These are phyloP conservation scores for Mycetomoellerius zeteki DNA, from an alignment of 1,140 invertebrate genomes.

Conservation along the genomic window DNA sequence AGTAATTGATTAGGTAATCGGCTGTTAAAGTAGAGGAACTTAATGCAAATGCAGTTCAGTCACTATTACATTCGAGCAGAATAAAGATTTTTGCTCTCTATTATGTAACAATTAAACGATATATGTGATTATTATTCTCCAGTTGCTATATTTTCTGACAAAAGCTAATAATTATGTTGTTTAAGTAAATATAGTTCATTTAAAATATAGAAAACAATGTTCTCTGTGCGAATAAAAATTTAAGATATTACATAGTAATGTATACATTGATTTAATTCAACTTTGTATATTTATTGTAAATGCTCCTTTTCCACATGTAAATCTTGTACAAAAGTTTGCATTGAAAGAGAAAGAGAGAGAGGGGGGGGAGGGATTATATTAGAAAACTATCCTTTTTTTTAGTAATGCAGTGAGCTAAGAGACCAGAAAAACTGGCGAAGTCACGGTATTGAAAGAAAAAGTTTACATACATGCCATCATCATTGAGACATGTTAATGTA, in stretches of 20 bases:
- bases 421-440: no score
- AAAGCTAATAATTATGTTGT: slow-evolving; percentile 62
- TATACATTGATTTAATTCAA: not conserved
- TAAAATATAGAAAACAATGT: slow-evolving; percentile 35
- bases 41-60: not conserved
- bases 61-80: not conserved
- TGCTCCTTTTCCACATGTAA: not conserved
- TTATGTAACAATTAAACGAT: slow-evolving; percentile 8
- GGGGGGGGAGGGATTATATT: no score
- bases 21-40: not conserved
- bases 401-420: no score
- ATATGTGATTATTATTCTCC: slow-evolving; percentile 10
- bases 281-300: not conserved
- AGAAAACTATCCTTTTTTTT: no score
- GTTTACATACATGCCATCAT: no score
- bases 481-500: no score
- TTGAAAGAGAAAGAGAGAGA: not conserved
- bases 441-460: no score
- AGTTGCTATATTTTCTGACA: slow-evolving; percentile 12
- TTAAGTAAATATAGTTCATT: slow-evolving; percentile 52
- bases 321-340: not conserved
- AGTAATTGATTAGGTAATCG: not conserved
- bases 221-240: slow-evolving; percentile 41
- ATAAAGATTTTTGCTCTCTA: slow-evolving; percentile 11
- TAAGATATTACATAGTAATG: not conserved